Evolutionary conservation across 2,113 vertebrate genomes (phyloP).

Genomic region (Bos javanicus): DNA sequence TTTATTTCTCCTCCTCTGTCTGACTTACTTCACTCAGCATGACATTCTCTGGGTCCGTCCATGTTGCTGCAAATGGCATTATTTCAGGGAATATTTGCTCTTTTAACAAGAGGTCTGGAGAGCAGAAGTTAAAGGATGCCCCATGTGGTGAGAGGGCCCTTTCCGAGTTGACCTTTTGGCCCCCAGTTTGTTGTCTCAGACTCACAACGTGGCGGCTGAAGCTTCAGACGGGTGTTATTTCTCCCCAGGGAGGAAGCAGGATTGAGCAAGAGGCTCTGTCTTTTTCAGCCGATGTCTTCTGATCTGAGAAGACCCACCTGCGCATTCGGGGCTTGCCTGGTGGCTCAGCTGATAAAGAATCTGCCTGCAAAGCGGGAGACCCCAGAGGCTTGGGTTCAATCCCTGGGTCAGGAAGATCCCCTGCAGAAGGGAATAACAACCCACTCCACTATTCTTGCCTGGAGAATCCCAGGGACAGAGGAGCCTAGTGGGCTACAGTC

Average conservation of each 20-base stretch:
- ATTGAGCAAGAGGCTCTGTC: not conserved
- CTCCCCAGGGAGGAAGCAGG: not conserved
- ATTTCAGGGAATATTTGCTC: not conserved
- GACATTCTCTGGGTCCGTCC: not conserved
- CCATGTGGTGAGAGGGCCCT: too few species aligned
- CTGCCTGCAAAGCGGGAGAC: not conserved
- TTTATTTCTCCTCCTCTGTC: not conserved
- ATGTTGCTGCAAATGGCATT: not conserved
- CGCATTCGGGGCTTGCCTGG: rapidly evolving
- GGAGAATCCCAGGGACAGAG: not conserved
- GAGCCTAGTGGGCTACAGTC: not conserved
- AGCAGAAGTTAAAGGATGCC: not conserved
- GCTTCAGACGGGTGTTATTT: not conserved
- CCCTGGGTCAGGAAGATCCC: not conserved
- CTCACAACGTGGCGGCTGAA: not conserved
- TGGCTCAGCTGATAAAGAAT: not conserved
- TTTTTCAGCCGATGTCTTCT: not conserved
- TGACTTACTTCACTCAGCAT: not conserved
- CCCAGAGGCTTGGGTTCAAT: not conserved
- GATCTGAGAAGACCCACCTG: not conserved
- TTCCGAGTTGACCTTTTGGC: not conserved
- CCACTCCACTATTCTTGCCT: not conserved
- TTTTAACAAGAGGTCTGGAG: not conserved
- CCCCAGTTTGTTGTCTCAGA: not conserved
- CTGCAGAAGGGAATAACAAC: not conserved